Conservation (phyloP, 2,888 invertebrate species). For the Brachyptera risi region DNA sequence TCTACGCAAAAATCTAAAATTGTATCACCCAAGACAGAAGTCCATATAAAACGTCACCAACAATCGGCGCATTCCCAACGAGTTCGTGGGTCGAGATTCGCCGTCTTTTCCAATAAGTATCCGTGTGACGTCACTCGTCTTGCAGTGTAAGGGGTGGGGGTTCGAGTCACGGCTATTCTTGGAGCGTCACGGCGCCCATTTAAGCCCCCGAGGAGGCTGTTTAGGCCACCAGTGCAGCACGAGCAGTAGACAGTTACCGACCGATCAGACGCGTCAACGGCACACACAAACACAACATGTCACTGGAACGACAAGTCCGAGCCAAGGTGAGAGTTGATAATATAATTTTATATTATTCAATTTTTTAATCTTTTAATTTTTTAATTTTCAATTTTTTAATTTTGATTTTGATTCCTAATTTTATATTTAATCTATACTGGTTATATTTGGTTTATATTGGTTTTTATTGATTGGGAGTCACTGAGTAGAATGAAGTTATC, state of each 20-base stretch:
- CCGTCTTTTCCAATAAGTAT: not conserved
- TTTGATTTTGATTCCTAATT: too few relatives aligned
- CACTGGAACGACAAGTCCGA: slow-evolving; percentile 89
- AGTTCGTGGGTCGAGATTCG: not conserved
- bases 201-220: not conserved
- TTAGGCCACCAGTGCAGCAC: slow-evolving; percentile 13
- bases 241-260: not conserved
- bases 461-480: too few relatives aligned
- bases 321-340: slow-evolving; percentile 78
- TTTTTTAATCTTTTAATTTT: too few relatives aligned
- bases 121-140: not conserved
- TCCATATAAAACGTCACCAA: not conserved
- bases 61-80: not conserved
- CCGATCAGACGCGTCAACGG: not conserved
- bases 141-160: not conserved
- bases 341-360: too few relatives aligned
- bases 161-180: slow-evolving; percentile 13
- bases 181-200: slow-evolving; percentile 17
- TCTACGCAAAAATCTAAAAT: not conserved
- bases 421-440: too few relatives aligned
- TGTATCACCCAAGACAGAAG: not conserved
- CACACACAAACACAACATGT: slow-evolving; percentile 59
- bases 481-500: not conserved
- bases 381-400: too few relatives aligned
- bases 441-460: not conserved